phyloP scores from a whole-genome alignment of 2,888 invertebrate genomes.

The Clistopyga incitator region DNA sequence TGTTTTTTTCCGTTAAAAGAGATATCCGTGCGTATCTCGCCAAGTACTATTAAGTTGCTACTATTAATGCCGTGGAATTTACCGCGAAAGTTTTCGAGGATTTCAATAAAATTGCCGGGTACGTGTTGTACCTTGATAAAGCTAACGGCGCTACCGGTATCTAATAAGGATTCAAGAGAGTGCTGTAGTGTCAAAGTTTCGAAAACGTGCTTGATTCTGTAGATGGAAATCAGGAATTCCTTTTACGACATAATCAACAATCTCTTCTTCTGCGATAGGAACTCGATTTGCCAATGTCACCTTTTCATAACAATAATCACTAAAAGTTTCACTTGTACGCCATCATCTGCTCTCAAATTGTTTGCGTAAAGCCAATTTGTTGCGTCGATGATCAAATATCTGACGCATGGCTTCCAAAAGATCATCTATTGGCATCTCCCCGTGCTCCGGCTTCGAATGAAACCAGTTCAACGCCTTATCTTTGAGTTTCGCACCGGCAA shows the following conservation, averaged over 20 bases:
- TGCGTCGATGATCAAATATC: constrained; percentile 62
- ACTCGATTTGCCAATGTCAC: constrained; percentile 64
- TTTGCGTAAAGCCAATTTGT: constrained; percentile 45
- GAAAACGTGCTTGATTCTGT: constrained; percentile 61
- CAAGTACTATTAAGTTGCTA: constrained; percentile 20
- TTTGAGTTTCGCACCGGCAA: constrained; percentile 59
- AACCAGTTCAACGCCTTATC: too few species aligned
- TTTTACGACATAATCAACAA: constrained; percentile 66
- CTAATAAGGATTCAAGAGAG: constrained; percentile 24
- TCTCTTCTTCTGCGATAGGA: constrained; percentile 61
- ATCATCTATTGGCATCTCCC: constrained; percentile 49
- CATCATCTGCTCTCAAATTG: constrained; percentile 62
- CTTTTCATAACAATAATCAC: constrained; percentile 67
- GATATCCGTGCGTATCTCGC: not conserved
- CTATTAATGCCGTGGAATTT: constrained; percentile 48
- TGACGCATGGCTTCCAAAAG: constrained; percentile 52
- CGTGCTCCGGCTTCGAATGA: constrained; percentile 59
- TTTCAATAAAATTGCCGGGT: constrained; percentile 17
- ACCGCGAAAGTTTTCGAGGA: not conserved
- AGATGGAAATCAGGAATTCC: constrained; percentile 63
- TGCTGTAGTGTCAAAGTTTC: constrained; percentile 30
- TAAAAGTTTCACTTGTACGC: constrained; percentile 59
- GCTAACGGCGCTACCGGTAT: too few species aligned
- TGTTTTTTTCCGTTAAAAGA: constrained; percentile 1
- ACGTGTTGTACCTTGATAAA: constrained; percentile 52